Percentiles rank a stretch among this genome's conserved stretches.
phyloP scores from a whole-genome alignment of 2,888 invertebrate genomes.

The Drosophila histrio region DNA sequence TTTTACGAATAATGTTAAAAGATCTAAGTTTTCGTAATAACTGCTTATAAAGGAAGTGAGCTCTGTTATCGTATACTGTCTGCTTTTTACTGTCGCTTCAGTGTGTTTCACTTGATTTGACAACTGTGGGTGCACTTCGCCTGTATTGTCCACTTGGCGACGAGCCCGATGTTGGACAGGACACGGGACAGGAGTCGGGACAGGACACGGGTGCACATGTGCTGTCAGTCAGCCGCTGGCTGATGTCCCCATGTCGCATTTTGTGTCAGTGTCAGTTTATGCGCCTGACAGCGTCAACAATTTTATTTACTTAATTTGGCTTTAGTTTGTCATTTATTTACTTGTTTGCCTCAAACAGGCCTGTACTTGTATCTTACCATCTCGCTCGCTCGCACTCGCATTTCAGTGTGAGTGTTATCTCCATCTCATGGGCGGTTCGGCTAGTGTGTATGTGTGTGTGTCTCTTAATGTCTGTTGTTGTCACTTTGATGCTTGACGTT shows the following conservation, averaged over 20 bases:
- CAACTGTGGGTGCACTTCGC: slow-evolving; percentile 40
- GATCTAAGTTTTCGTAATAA: neutral
- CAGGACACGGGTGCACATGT: slow-evolving; percentile 28
- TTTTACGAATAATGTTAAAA: neutral
- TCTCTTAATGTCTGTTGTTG: slow-evolving; percentile 74
- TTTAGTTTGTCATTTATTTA: slow-evolving; percentile 80
- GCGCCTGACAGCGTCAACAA: slow-evolving; percentile 73
- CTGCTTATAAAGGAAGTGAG: neutral
- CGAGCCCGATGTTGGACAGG: slow-evolving; percentile 12
- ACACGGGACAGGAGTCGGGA: slow-evolving; percentile 2
- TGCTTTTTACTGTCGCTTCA: slow-evolving; percentile 48
- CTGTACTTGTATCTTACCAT: slow-evolving; percentile 11
- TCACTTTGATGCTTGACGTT: slow-evolving; percentile 73
- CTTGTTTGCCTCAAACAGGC: slow-evolving; percentile 61
- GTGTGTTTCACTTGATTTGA: slow-evolving; percentile 47
- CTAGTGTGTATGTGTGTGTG: slow-evolving; percentile 42
- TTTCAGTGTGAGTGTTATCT: slow-evolving; percentile 18
- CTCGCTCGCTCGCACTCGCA: slow-evolving; percentile 1
- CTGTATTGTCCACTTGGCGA: slow-evolving; percentile 19
- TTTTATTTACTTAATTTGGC: slow-evolving; percentile 80
- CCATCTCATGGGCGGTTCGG: slow-evolving; percentile 19
- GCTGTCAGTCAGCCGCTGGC: slow-evolving; percentile 42
- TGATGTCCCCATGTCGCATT: slow-evolving; percentile 35
- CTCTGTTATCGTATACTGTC: slow-evolving; percentile 23
- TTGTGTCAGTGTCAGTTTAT: slow-evolving; percentile 73